Evolutionary conservation across 2,888 invertebrate species (phyloP), one percentile per base, ranked within the genome.

Genomic region (Tinea semifulvella): DNA sequence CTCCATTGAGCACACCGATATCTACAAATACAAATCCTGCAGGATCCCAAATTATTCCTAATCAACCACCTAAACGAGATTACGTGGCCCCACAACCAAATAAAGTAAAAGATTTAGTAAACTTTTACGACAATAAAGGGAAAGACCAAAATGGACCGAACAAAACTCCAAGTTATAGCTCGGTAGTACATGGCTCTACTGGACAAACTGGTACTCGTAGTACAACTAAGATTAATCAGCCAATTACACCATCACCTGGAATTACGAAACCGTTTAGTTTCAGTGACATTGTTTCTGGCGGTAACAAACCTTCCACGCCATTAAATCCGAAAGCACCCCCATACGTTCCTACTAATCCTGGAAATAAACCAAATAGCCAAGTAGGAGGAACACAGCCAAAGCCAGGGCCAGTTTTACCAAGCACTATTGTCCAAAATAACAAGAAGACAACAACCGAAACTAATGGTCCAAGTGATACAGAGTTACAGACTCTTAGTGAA

Each of bases 401-500:
- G 19, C 19, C 20, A 3, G 8, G 8, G 6, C 67, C 68, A 19
- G 61, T 65, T 26, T 55, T 75, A 26, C 81, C 79, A 26, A 84
- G 80, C 53, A 68, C 82, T 16, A 58, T 84, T 26, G 76, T 85
- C 19, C 70, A 65, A 46, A 64, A 58, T 25, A 69, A 66, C 45
- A 56, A 52, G 31, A 17, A n/a, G 8, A 61, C 61, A 51, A 56
- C 48, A 11, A 50, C 49, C 45, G 64, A 53, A 46, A 54, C 57
- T n/a, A 65, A 63, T 47, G 49, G 47, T 14, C 57, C 63, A 0
- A 84, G 82, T 45, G 88, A 90, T 55, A 75, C 76, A 51, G 88
- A 91, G 65, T 63, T 91, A 35, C 83, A 86, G 56, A 82, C 84
- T 36, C 71, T 92, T 43, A 87, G 90, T 11, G 92, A 93, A 69